Evolutionary conservation across 2,797 vertebrate species (phyloP).

Genomic region (Darevskia nairensis): DNA sequence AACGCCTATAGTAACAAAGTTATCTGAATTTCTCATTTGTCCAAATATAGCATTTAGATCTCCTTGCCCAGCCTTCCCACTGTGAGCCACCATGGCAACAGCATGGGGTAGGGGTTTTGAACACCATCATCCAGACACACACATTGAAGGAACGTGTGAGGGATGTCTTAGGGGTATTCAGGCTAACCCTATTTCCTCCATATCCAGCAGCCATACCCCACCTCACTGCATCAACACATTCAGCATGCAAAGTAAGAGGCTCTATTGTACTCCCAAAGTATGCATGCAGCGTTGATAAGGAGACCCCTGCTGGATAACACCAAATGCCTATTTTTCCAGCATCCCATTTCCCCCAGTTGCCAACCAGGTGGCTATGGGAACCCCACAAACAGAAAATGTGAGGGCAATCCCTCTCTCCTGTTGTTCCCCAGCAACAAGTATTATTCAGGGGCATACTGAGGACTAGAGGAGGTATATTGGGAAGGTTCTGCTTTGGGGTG

Average conservation of each 20-base stretch:
- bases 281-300: not conserved
- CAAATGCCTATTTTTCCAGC: not conserved
- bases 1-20: not conserved
- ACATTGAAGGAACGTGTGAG: not conserved
- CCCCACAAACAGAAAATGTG: not conserved
- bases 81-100: not conserved
- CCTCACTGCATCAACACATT: too few species aligned
- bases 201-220: not conserved
- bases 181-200: not conserved
- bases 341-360: not conserved
- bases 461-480: not conserved
- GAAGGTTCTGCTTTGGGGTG: not conserved
- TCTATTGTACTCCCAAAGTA: not conserved
- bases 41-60: not conserved
- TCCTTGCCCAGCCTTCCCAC: not conserved
- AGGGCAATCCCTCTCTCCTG: not conserved
- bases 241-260: too few species aligned
- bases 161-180: not conserved
- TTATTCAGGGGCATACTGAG: not conserved
- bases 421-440: not conserved
- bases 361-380: not conserved
- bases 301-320: not conserved
- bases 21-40: not conserved
- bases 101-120: not conserved
- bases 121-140: not conserved